These are phyloP conservation scores for Drosophila anomelani DNA, from an alignment of 2,888 invertebrate species.

Conservation along the genomic window DNA sequence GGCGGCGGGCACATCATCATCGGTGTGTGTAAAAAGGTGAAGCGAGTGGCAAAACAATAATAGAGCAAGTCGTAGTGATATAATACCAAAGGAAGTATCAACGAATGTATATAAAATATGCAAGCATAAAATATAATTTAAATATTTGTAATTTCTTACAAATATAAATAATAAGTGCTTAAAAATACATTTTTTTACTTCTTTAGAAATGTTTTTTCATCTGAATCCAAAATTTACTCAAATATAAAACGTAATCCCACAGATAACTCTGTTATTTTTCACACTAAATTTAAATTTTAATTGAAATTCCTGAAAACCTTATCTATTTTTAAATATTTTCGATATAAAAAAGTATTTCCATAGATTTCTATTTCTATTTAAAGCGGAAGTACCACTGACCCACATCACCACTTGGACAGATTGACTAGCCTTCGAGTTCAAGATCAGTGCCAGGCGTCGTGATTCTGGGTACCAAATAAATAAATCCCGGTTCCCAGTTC, in stretches of 20 bases:
- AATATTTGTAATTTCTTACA: background rate
- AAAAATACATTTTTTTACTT: too few species aligned
- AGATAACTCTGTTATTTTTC: background rate
- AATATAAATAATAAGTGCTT: too few species aligned
- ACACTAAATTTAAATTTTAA: too few species aligned
- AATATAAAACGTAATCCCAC: too few species aligned
- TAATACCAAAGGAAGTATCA: background rate
- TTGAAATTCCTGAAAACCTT: background rate
- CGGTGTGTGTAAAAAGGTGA: background rate
- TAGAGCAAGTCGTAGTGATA: constrained; percentile 1
- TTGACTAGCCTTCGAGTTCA: constrained; percentile 8
- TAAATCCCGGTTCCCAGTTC: constrained; percentile 13
- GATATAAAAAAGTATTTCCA: background rate
- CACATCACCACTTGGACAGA: constrained; percentile 1
- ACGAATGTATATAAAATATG: background rate
- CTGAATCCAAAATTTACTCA: too few species aligned
- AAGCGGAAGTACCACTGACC: constrained; percentile 7
- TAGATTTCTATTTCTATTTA: background rate
- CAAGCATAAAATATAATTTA: background rate
- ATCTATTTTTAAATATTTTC: background rate
- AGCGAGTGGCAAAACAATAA: constrained; percentile 11
- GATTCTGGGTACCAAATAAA: background rate
- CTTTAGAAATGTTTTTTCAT: too few species aligned
- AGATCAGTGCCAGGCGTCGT: constrained; percentile 20
- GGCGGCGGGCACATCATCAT: background rate